Evolutionary conservation across 2,888 invertebrate genomes (phyloP), one percentile per base, ranked within the genome.

Genomic region (Coelinius sp.): DNA sequence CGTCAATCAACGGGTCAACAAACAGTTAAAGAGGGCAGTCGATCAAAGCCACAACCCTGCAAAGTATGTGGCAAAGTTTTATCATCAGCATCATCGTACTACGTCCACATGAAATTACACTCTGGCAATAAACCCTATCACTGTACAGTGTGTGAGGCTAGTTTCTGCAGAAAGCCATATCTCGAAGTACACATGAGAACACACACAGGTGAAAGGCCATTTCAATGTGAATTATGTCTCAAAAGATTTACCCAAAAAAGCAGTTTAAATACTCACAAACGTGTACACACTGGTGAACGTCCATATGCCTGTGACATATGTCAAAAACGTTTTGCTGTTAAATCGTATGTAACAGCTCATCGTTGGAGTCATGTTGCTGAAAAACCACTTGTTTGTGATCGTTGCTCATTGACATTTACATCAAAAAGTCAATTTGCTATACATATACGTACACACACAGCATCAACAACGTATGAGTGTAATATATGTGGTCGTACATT

Each of bases 91-190:
- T 93, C 93, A 49, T 94, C 93, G 78, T 94, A 94, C 86, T 94
- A 94, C 85, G 94, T 94, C 81, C 94, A 94, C 88, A 93, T 94
- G 93, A 94, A 94, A 88, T 90, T 94, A 78, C 94, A 94, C 88
- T 94, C 94, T 24, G 92, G 93, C 80, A 93, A 92, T 86, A 94
- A 94, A 86, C 94, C 94, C 75, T 94, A 93, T 88, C 92, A 92
- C 83, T 94, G 94, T 89, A 92, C 92, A 78, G 91, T 91, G 63
- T 94, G 94, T 87, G 94, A 94, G 83, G 94, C 94, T 59, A 92
- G 93, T 75, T 94, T 94, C 85, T 94, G 94, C 84, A 92, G 94
- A 80, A 94, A 94, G 89, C 94, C 94, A 63, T 94, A 94, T 87
- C 88, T 94, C 77, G 94, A 94, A 88, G 94, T 94, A 62, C 94